Evolutionary conservation across 2,113 vertebrate genomes (phyloP).

Genomic region (Diadophis punctatus): DNA sequence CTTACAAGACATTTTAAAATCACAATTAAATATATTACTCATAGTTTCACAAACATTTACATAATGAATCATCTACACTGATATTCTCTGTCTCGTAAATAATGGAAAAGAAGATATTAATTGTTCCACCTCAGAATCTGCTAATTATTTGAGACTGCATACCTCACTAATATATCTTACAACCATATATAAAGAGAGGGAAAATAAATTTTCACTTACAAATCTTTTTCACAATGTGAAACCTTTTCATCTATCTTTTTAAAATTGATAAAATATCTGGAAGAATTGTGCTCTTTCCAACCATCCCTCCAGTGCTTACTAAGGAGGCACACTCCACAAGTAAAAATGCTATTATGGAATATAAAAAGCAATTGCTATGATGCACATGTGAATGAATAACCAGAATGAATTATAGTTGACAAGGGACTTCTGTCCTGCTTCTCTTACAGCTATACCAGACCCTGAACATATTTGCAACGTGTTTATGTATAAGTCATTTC

Average conservation of each 20-base stretch:
- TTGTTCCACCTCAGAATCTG: neutral
- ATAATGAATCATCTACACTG: neutral
- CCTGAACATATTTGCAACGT: neutral
- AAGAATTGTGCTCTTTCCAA: neutral
- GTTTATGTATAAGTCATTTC: neutral
- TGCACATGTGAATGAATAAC: neutral
- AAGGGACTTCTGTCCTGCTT: neutral
- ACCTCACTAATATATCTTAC: neutral
- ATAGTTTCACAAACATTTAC: neutral
- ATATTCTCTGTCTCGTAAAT: neutral
- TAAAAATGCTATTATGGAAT: neutral
- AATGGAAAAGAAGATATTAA: neutral
- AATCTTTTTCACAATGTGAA: neutral
- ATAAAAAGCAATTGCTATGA: neutral
- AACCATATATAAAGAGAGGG: neutral
- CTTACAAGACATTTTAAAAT: neutral
- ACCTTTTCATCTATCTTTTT: neutral
- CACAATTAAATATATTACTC: neutral
- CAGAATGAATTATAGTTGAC: neutral
- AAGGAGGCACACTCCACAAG: neutral
- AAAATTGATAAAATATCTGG: neutral
- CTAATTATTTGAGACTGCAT: neutral
- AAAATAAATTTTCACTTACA: neutral
- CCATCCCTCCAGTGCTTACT: neutral
- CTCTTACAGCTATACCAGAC: neutral